Conservation (phyloP, 2,113 vertebrate genomes). For the Colossoma macropomum region DNA sequence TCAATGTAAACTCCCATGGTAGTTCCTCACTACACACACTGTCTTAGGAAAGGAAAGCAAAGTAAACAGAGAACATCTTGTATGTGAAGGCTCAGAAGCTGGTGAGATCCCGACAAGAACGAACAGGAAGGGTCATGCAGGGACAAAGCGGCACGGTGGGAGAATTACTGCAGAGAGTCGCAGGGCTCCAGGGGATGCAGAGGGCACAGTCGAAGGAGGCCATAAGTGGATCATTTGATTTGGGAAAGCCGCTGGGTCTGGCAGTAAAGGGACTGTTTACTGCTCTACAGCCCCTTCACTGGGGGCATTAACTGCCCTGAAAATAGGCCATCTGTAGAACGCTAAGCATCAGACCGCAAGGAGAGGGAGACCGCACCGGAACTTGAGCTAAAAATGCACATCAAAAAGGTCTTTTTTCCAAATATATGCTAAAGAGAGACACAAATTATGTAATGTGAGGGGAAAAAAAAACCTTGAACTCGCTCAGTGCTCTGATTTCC, state of each 20-base stretch:
- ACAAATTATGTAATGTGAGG: neutral
- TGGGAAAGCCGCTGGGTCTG: conserved; percentile 57
- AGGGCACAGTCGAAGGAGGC: conserved; percentile 56
- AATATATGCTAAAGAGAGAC: conserved; percentile 1
- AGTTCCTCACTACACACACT: neutral
- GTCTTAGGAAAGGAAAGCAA: neutral
- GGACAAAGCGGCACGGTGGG: neutral
- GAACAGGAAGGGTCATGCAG: neutral
- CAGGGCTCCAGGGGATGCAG: conserved; percentile 21
- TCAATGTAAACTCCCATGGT: neutral
- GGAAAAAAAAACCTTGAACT: neutral
- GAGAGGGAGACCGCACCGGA: conserved; percentile 4
- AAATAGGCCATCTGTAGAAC: conserved; percentile 78
- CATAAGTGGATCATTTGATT: conserved; percentile 68
- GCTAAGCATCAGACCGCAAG: conserved; percentile 47
- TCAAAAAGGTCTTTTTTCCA: neutral
- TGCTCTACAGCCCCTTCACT: conserved; percentile 47
- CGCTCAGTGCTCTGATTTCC: neutral
- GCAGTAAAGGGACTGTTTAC: conserved; percentile 66
- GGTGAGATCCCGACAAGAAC: neutral
- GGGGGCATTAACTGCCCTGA: conserved; percentile 69
- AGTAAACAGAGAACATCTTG: neutral
- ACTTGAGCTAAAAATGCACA: conserved; percentile 6
- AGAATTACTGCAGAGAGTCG: conserved; percentile 17
- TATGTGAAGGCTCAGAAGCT: neutral